Percentiles rank a stretch among this genome's conserved stretches.
phyloP scores from a whole-genome alignment of 2,888 invertebrate genomes.

The Silvanus unidentatus region DNA sequence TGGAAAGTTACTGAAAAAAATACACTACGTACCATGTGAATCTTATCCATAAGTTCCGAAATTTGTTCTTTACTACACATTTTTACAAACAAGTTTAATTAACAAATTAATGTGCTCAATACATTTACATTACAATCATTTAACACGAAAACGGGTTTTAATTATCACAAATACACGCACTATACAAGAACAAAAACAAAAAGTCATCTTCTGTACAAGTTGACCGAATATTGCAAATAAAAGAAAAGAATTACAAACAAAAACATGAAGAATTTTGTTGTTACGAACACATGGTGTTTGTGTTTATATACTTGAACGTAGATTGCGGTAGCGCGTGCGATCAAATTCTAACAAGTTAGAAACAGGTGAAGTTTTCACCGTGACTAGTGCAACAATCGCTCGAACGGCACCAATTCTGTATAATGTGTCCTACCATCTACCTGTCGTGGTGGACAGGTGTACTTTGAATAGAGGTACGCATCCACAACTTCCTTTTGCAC shows the following conservation, averaged over 20 bases:
- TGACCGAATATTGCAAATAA: not conserved
- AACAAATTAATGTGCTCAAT: not conserved
- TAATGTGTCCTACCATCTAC: slow-evolving; percentile 1
- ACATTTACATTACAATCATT: slow-evolving; percentile 1
- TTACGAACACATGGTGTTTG: too few relatives aligned
- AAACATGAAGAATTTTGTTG: too few relatives aligned
- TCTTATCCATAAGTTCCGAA: slow-evolving; percentile 65
- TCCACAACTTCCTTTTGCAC: not conserved
- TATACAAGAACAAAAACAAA: too few relatives aligned
- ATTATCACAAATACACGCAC: not conserved
- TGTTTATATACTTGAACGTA: not conserved
- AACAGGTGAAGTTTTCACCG: not conserved
- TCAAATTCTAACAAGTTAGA: not conserved
- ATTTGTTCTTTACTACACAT: slow-evolving; percentile 70
- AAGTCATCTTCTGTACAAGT: not conserved
- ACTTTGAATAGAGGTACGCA: not conserved
- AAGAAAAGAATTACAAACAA: not conserved
- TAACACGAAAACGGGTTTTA: slow-evolving; percentile 1
- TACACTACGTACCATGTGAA: slow-evolving; percentile 64
- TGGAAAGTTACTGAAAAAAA: too few relatives aligned
- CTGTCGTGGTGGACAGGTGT: slow-evolving; percentile 4
- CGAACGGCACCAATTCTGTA: not conserved
- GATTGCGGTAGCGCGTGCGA: slow-evolving; percentile 1
- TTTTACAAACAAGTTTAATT: slow-evolving; percentile 15
- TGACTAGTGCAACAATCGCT: not conserved